A percentile compares a stretch with the other conserved stretches of the same genome.
Evolutionary conservation across 2,113 vertebrate genomes (phyloP).

Genomic region (Leucopternis melanops): DNA sequence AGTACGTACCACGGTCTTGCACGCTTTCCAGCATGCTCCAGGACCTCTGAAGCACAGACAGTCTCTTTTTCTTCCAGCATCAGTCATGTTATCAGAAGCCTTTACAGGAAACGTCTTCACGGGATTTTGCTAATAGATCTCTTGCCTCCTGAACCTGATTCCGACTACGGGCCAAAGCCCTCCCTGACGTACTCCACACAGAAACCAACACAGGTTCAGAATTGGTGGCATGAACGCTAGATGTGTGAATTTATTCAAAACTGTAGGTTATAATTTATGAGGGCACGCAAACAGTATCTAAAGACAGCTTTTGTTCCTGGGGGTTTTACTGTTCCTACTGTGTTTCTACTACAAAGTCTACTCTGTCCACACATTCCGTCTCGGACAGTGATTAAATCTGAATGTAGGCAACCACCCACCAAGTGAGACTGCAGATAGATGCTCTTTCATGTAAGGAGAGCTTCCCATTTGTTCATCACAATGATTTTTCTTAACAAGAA

Average conservation of each 20-base stretch:
- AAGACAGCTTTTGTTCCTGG: neutral
- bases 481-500: slow-evolving; percentile 54
- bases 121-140: neutral
- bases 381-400: neutral
- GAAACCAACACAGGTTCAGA: neutral
- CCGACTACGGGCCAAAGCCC: accelerated
- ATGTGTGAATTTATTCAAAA: neutral
- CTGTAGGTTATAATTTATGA: neutral
- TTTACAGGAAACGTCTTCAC: neutral
- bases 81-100: neutral
- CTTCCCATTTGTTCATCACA: neutral
- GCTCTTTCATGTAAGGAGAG: neutral
- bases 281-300: neutral
- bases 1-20: accelerated
- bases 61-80: neutral
- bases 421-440: neutral
- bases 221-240: accelerated
- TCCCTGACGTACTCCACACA: neutral
- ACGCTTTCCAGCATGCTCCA: accelerated
- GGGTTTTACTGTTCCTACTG: neutral
- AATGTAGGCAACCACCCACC: neutral
- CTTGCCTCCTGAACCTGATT: neutral
- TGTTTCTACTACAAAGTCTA: neutral
- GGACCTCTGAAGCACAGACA: neutral
- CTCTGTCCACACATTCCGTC: accelerated